phyloP scores from a whole-genome alignment of 2,797 vertebrate genomes.

The Molossus molossus region DNA sequence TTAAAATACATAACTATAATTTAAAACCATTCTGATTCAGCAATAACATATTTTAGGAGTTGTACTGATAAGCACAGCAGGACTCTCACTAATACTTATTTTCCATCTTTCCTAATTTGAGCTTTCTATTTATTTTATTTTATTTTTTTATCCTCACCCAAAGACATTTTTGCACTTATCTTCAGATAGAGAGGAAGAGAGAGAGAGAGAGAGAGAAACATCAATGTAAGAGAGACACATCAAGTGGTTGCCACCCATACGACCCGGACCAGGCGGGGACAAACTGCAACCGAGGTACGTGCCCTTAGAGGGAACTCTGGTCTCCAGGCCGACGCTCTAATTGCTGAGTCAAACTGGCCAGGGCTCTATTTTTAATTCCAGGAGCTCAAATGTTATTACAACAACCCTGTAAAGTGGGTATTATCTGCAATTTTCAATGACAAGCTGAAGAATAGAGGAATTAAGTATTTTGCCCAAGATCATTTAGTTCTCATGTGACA shows the following conservation, averaged over 20 bases:
- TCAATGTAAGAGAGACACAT: no score
- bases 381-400: constrained; percentile 29
- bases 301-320: no score
- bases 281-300: no score
- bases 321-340: no score
- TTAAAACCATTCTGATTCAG: constrained; percentile 18
- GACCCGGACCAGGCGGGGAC: no score
- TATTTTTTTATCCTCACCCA: no score
- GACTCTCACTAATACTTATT: constrained; percentile 18
- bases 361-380: not conserved
- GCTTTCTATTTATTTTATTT: not conserved
- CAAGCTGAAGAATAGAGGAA: not conserved
- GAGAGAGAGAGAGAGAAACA: no score
- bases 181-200: no score
- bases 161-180: no score
- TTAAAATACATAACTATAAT: constrained; percentile 33
- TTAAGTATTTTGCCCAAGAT: not conserved
- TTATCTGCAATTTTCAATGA: constrained; percentile 37
- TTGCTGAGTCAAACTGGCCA: no score
- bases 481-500: not conserved
- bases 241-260: no score
- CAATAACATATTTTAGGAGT: not conserved
- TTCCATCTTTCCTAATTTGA: constrained; percentile 61
- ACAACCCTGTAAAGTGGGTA: not conserved
- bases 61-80: not conserved